Conservation (phyloP, 2,113 vertebrate genomes). For the Sclerurus mexicanus region DNA sequence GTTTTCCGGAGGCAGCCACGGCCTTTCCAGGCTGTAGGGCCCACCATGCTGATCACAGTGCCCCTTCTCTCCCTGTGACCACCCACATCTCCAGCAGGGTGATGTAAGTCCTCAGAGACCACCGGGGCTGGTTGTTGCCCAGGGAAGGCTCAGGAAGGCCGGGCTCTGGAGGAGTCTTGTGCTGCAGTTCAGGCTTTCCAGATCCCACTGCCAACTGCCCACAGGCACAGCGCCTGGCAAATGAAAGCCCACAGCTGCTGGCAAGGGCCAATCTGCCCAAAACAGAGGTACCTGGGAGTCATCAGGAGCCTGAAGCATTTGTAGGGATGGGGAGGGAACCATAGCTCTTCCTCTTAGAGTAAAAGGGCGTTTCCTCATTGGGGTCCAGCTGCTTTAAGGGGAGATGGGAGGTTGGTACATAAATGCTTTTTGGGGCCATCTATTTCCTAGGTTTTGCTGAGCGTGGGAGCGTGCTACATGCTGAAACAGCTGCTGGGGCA, state of each 20-base stretch:
- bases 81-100: background rate
- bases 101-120: background rate
- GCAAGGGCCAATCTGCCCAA: background rate
- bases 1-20: background rate
- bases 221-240: accelerated
- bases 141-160: background rate
- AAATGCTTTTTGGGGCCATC: background rate
- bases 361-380: background rate
- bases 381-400: background rate
- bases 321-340: background rate
- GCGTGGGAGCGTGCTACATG: accelerated
- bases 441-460: background rate
- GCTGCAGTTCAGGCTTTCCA: accelerated
- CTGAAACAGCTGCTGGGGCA: background rate
- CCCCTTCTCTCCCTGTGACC: background rate
- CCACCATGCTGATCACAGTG: background rate
- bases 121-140: background rate
- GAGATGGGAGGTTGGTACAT: background rate
- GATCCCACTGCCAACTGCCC: background rate
- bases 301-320: background rate
- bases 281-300: background rate
- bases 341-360: accelerated
- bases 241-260: background rate
- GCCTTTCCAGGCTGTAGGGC: background rate
- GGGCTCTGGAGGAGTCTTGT: too few relatives aligned